Evolutionary conservation across 2,113 vertebrate species (phyloP), one percentile per base, ranked within the genome.

Genomic region (Semnopithecus entellus): DNA sequence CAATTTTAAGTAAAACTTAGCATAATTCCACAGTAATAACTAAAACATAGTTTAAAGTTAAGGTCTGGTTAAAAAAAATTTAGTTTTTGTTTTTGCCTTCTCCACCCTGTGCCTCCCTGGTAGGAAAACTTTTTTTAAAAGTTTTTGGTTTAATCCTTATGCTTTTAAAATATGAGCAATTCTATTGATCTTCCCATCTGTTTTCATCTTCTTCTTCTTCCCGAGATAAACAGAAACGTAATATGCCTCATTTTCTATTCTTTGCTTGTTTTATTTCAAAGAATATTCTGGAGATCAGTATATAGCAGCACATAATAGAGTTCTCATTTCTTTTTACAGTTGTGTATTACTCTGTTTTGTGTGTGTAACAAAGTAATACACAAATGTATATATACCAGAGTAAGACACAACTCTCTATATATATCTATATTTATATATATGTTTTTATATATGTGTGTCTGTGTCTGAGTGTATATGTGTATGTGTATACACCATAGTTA

Each of bases 71-170:
- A 52, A 73, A 48, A 38, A 40, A 13, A 75, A n/a, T 43, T 40
- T 61, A 61, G 35, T 48, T 75, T 94, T 57, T 86, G 6, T 59
- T 59, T 38, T 57, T 79, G 17, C 22, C 12, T 75, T n/a, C n/a
- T 91, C 35, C 0, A 7, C 57, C 43, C 43, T 75, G 6, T 61
- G 20, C 22, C 9, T 73, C 16, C 52, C 32, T 7, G 35, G 4
- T 14, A 38, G 50, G 73, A 90, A 55, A 25, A 11, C 5, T 40
- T n/a, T 32, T 50, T 14, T 0, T 0, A 14, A 50, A 55, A 11
- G 1, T 38, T 64, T 84, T 80, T 85, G 6, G 40, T 61, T 90
- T 72, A 38, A 80, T 96, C 61, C 73, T 80, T 85, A n/a, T 23
- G 22, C 80, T 93, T 90, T 52, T 55, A 90, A 64, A 94, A 64